These are phyloP conservation scores for Percina caprodes DNA, from an alignment of 2,113 vertebrate genomes.

Conservation along the genomic window DNA sequence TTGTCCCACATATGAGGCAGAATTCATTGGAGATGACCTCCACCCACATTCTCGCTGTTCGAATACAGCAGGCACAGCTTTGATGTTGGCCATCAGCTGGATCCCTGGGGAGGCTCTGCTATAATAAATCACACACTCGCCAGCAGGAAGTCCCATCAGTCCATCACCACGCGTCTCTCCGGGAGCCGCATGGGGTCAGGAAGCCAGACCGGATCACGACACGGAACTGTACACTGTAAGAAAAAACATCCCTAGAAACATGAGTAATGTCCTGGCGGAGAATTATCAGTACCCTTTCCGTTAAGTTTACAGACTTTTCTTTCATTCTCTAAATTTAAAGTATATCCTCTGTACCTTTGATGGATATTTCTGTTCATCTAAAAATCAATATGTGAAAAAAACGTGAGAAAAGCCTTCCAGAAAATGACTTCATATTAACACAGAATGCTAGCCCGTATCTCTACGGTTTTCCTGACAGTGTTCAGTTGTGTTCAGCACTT, in stretches of 20 bases:
- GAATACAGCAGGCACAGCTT: conserved; percentile 70
- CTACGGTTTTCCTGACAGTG: too few species aligned
- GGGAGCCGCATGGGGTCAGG: conserved; percentile 49
- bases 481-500: conserved; percentile 5
- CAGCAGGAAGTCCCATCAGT: conserved; percentile 67
- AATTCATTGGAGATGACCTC: conserved; percentile 81
- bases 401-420: too few species aligned
- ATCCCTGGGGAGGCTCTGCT: conserved; percentile 69
- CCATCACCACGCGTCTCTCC: conserved; percentile 23
- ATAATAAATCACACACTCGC: conserved; percentile 56
- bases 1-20: conserved; percentile 75
- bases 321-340: too few species aligned
- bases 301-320: too few species aligned
- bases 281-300: too few species aligned
- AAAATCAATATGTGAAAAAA: too few species aligned
- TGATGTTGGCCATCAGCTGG: conserved; percentile 79
- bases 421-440: too few species aligned
- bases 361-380: too few species aligned
- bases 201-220: conserved; percentile 31
- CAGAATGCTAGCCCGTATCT: too few species aligned
- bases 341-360: too few species aligned
- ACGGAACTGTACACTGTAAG: background rate
- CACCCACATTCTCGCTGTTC: conserved; percentile 78
- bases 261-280: too few species aligned
- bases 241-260: too few species aligned